Percentiles rank a stretch among this genome's conserved stretches.
Conservation (phyloP, 2,797 vertebrate genomes). For the Sphenodon punctatus region DNA sequence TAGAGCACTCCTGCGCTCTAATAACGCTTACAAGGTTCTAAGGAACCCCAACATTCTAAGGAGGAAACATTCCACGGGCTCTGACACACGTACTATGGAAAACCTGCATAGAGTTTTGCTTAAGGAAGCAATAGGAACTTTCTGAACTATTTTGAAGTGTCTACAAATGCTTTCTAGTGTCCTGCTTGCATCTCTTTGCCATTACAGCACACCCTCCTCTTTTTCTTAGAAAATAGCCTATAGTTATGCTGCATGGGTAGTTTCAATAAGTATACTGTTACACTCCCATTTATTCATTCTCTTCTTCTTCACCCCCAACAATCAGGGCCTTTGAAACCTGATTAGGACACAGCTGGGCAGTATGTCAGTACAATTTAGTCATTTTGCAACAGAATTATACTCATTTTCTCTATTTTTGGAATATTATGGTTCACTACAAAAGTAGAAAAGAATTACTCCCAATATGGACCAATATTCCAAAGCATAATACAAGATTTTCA, state of each 20-base stretch:
- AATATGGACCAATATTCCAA: neutral
- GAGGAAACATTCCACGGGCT: too few relatives aligned
- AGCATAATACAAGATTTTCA: neutral
- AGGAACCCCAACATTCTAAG: too few relatives aligned
- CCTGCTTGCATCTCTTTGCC: too few relatives aligned
- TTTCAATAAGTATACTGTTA: neutral
- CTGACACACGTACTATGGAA: too few relatives aligned
- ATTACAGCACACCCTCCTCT: too few relatives aligned
- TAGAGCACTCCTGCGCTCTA: too few relatives aligned
- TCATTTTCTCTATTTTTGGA: neutral
- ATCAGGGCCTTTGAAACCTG: neutral
- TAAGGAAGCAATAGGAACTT: neutral
- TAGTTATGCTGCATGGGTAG: neutral
- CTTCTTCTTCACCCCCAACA: neutral
- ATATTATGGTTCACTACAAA: neutral
- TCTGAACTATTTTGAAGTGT: neutral
- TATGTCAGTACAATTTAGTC: neutral
- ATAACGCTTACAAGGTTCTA: neutral
- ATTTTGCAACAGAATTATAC: neutral
- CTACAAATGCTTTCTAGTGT: neutral
- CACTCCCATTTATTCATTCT: fast-evolving
- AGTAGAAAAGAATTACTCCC: slow-evolving; percentile 8
- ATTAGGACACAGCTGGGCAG: neutral
- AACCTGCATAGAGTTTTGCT: too few relatives aligned
- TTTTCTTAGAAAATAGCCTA: too few relatives aligned